These are phyloP conservation scores for Pomacea maculata DNA, from an alignment of 1,140 invertebrate genomes.

Conservation along the genomic window DNA sequence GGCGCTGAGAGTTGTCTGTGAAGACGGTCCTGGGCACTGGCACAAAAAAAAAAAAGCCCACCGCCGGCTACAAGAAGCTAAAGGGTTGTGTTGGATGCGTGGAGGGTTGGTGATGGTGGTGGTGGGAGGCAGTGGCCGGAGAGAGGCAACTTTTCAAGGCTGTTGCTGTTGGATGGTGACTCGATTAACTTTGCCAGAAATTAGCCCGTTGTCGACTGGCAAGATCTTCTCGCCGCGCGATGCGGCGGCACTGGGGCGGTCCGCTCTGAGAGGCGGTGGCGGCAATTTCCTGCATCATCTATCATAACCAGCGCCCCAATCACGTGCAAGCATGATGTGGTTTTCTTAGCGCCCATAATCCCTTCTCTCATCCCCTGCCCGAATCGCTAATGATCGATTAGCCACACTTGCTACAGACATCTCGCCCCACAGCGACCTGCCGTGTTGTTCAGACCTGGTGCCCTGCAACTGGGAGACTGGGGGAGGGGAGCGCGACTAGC, in stretches of 20 bases:
- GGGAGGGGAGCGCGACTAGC: neutral
- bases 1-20: too few relatives aligned
- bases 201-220: neutral
- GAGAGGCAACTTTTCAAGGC: too few relatives aligned
- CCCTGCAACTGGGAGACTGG: neutral
- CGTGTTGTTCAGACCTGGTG: too few relatives aligned
- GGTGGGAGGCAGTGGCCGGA: too few relatives aligned
- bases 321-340: constrained; percentile 1
- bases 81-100: too few relatives aligned
- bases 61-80: too few relatives aligned
- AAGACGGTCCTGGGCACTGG: too few relatives aligned
- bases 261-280: neutral
- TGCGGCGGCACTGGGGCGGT: too few relatives aligned
- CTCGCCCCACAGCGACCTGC: neutral
- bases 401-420: neutral
- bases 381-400: constrained; percentile 11
- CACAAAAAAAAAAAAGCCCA: too few relatives aligned
- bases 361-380: neutral
- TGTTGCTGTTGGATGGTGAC: neutral
- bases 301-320: constrained; percentile 6
- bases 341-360: constrained; percentile 4
- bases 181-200: constrained; percentile 2
- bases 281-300: constrained; percentile 6
- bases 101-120: too few relatives aligned
- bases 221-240: neutral